These are phyloP conservation scores for Sturmia bella DNA, from an alignment of 2,888 invertebrate genomes.

Conservation along the genomic window DNA sequence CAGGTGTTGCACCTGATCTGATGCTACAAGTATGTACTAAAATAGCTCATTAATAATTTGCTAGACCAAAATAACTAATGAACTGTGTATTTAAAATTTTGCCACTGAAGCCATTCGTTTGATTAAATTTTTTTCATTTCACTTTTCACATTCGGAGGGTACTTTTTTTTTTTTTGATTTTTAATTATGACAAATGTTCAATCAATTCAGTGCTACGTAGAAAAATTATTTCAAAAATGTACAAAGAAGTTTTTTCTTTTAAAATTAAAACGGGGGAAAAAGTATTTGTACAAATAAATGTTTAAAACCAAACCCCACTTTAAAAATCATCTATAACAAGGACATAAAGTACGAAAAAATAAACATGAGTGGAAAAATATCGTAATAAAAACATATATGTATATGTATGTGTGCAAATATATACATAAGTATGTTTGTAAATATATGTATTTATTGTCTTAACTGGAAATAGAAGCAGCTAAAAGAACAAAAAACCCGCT, in stretches of 20 bases:
- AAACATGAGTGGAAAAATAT: conserved; percentile 20
- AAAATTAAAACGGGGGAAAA: conserved; percentile 39
- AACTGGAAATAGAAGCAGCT: neutral
- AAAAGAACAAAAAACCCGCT: conserved; percentile 13
- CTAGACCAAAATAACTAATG: no score
- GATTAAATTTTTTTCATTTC: conserved; percentile 19
- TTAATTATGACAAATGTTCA: conserved; percentile 14
- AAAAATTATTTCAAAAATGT: neutral
- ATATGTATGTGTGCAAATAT: neutral
- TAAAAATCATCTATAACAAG: conserved; percentile 31
- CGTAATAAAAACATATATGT: conserved; percentile 15
- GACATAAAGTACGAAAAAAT: conserved; percentile 36
- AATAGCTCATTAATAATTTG: no score
- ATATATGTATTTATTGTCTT: conserved; percentile 32
- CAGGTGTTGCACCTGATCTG: no score
- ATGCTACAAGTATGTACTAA: no score
- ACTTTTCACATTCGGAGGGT: neutral
- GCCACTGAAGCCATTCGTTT: neutral
- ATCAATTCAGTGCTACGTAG: conserved; percentile 33
- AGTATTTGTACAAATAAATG: conserved; percentile 30
- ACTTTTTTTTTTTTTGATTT: neutral
- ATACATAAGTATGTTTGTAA: conserved; percentile 2
- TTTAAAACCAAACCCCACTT: conserved; percentile 6
- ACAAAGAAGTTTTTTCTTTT: conserved; percentile 25
- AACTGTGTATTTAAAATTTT: no score